Conservation (phyloP, 2,797 vertebrate species). For the Enteromius radiatus region DNA sequence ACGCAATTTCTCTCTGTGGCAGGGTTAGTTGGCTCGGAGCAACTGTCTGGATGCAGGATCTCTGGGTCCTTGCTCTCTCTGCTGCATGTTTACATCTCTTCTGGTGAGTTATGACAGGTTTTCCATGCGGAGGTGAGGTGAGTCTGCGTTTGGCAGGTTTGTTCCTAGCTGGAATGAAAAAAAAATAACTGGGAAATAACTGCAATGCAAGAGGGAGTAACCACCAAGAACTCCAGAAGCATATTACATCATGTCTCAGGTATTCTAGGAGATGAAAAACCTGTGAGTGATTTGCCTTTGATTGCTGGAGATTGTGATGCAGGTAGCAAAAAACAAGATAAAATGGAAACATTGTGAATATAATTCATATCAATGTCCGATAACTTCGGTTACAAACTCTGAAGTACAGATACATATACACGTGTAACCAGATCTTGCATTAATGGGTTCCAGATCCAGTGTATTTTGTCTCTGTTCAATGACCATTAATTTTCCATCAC, state of each 20-base stretch:
- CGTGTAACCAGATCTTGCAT: neutral
- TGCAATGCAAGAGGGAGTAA: constrained; percentile 45
- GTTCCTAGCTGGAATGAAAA: constrained; percentile 34
- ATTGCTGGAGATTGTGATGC: constrained; percentile 11
- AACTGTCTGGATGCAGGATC: constrained; percentile 1
- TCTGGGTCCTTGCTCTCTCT: constrained; percentile 20
- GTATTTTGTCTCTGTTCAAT: neutral
- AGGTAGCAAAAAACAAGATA: constrained; percentile 25
- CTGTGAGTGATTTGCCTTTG: constrained; percentile 22
- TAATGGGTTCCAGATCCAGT: neutral
- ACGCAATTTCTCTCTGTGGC: neutral
- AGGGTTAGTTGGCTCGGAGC: neutral
- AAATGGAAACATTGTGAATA: neutral
- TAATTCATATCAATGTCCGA: neutral
- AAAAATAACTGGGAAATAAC: constrained; percentile 45
- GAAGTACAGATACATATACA: constrained; percentile 11
- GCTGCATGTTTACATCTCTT: constrained; percentile 44
- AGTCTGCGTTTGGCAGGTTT: constrained; percentile 35
- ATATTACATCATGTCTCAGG: constrained; percentile 39
- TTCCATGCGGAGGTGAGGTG: constrained; percentile 39
- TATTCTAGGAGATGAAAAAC: constrained; percentile 34
- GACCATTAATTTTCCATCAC: neutral
- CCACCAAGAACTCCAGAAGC: constrained; percentile 40
- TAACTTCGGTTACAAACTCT: neutral
- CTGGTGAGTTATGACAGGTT: constrained; percentile 48